Base-by-base conservation (phyloP, 2,797 vertebrate species). In the Adelosebastes latens region DNA sequence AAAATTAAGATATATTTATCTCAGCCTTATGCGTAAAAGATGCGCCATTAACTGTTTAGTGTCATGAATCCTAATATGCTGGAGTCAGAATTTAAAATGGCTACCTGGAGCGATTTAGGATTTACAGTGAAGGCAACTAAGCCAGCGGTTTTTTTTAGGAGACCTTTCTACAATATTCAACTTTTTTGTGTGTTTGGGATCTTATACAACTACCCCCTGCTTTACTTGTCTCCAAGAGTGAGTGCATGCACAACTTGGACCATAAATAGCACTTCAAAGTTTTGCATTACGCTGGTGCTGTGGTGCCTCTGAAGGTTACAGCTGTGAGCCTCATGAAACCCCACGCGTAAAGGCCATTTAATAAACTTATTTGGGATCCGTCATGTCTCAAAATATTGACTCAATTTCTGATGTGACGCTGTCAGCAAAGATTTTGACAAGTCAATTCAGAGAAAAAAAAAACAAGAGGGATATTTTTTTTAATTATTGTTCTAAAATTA, bases 331-430 rank as follows among this genome's bases (percentile, higher is more conserved):
- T 86, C 73, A 39, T 82, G 89, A 80, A 87, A 87, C 72, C 78
- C 77, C 83, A 80, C n/a, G 89, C 84, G 84, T 75, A 88, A 89
- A 91, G 88, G 86, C 87, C 88, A 90, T 92, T 90, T 90, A 85
- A 93, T 89, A 91, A 94, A 93, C 90, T 88, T 89, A 69, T 90
- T 89, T 78, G 80, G 84, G 88, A 90, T 89, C 84, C 86, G 77
- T 93, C 92, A 91, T 81, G 84, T 90, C 92, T 91, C 88, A 86
- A 88, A 92, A 90, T 93, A 90, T 94, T 94, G 93, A 93, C 88
- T 91, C 87, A 87, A 62, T 91, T 92, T 93, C 88, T 87, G 82
- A 89, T 89, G 67, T 87, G 91, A 87, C 62, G 87, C 93, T 94
- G 95, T 95, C 93, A 93, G 82, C 72, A 73, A 69, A 81, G 75